Evolutionary conservation across 2,113 vertebrate species (phyloP).

Genomic region (Ariopsis seemanni): DNA sequence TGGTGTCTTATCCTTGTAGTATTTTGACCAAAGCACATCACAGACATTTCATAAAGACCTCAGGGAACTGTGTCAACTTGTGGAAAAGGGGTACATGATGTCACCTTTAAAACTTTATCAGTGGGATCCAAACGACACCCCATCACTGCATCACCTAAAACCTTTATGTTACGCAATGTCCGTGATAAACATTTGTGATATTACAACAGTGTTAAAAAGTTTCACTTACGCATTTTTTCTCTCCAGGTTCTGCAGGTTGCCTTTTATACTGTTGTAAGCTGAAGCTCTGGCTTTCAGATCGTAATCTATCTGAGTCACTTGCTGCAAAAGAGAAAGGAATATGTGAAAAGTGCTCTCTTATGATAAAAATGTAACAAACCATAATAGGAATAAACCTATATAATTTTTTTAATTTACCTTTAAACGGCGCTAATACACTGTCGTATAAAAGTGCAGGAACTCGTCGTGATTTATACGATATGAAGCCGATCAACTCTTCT

Average conservation of each 20-base stretch:
- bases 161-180: not conserved
- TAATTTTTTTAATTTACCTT: no score
- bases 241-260: constrained; percentile 95
- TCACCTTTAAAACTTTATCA: not conserved
- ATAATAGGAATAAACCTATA: not conserved
- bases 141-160: not conserved
- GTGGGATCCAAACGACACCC: not conserved
- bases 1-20: no score
- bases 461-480: not conserved
- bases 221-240: constrained; percentile 93
- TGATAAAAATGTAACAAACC: not conserved
- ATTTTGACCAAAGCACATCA: no score
- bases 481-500: not conserved
- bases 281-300: constrained; percentile 95
- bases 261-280: constrained; percentile 96
- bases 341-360: not conserved
- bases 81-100: no score
- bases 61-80: no score
- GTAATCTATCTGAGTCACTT: constrained; percentile 96
- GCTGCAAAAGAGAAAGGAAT: constrained; percentile 68
- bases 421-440: no score
- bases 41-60: no score
- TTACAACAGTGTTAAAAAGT: not conserved
- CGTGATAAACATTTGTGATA: not conserved
- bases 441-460: not conserved